phyloP scores from a whole-genome alignment of 2,888 invertebrate genomes.

The Syritta pipiens region DNA sequence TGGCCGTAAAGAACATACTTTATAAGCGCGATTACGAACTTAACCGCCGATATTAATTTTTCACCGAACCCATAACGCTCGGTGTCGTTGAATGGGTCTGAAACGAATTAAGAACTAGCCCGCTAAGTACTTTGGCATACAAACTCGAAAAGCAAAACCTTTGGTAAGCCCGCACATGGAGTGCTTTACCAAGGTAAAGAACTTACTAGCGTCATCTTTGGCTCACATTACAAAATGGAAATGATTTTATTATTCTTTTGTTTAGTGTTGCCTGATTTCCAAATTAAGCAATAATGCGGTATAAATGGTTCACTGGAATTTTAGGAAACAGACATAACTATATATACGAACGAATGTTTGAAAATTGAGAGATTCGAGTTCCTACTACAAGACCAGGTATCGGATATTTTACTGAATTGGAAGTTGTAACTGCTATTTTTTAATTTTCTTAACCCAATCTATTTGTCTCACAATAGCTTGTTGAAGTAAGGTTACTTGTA shows the following conservation, averaged over 20 bases:
- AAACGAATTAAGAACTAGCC: not conserved
- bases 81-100: not conserved
- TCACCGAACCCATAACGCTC: not conserved
- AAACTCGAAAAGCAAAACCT: not conserved
- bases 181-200: not conserved
- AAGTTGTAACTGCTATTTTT: too few relatives aligned
- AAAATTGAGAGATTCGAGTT: too few relatives aligned
- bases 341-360: too few relatives aligned
- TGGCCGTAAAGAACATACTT: not conserved
- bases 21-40: conserved; percentile 10
- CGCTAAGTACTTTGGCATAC: not conserved
- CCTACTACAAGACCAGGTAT: too few relatives aligned
- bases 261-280: not conserved
- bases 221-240: not conserved
- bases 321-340: too few relatives aligned
- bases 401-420: too few relatives aligned
- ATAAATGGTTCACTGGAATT: not conserved
- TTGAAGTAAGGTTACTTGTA: too few relatives aligned
- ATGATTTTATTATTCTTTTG: not conserved
- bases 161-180: not conserved
- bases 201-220: not conserved
- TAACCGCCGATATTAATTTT: conserved; percentile 1
- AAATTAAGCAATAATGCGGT: not conserved
- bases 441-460: too few relatives aligned
- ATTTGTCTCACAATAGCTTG: too few relatives aligned